phyloP scores from a whole-genome alignment of 2,113 vertebrate genomes.

The Mustela lutreola region DNA sequence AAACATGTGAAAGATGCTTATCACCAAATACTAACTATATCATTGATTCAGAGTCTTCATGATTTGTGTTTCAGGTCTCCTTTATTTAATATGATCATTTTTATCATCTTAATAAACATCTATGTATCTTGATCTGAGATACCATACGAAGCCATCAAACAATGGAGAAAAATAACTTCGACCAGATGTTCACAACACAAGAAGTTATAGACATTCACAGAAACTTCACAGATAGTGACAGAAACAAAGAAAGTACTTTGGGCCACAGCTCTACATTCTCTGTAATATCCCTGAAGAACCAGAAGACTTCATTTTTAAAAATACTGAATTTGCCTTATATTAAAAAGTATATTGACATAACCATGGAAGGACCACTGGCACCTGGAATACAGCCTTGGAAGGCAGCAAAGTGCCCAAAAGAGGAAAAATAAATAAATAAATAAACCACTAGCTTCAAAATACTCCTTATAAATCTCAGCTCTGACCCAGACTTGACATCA shows the following conservation, averaged over 20 bases:
- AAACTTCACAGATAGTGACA: neutral
- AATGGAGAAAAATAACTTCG: neutral
- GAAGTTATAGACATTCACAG: neutral
- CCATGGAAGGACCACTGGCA: neutral
- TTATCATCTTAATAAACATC: neutral
- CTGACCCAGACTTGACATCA: conserved; percentile 45
- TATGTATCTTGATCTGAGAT: conserved; percentile 2
- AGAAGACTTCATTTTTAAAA: conserved; percentile 46
- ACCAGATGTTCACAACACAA: neutral
- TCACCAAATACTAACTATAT: neutral
- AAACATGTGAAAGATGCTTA: neutral
- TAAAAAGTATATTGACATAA: neutral
- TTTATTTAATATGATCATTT: neutral
- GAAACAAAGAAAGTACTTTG: conserved; percentile 21
- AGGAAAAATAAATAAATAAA: neutral
- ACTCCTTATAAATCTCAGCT: conserved; percentile 17
- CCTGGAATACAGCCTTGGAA: neutral
- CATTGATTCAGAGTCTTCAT: neutral
- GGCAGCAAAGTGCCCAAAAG: neutral
- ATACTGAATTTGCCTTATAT: neutral
- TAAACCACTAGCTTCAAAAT: neutral
- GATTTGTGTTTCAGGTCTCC: neutral
- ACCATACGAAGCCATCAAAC: conserved; percentile 6
- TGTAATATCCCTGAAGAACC: neutral
- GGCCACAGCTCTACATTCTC: neutral